phyloP scores from a whole-genome alignment of 2,113 vertebrate genomes.

The Lipotes vexillifer region DNA sequence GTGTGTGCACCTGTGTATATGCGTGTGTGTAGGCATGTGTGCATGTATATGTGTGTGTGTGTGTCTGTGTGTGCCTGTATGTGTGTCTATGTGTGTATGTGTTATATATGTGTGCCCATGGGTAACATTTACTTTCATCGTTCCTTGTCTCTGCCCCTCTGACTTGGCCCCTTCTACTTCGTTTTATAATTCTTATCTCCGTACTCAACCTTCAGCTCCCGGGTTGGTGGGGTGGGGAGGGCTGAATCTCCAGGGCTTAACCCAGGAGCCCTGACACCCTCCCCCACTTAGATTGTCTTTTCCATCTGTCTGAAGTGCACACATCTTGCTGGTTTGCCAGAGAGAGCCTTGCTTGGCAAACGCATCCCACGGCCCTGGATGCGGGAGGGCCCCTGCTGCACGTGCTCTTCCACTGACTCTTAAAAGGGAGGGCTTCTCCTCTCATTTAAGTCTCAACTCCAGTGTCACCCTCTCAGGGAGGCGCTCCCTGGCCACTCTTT shows the following conservation, averaged over 20 bases:
- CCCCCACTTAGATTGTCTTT: background rate
- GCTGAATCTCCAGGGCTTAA: background rate
- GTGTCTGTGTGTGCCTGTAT: accelerated
- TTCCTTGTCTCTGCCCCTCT: background rate
- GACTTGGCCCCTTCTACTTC: background rate
- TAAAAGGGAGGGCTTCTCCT: background rate
- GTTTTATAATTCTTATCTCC: background rate
- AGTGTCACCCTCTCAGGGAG: background rate
- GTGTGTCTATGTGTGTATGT: no score
- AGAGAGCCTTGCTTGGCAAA: background rate
- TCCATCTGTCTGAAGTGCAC: background rate
- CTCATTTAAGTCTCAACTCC: background rate
- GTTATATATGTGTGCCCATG: background rate
- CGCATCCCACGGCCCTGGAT: background rate
- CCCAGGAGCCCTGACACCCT: background rate
- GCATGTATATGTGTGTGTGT: background rate
- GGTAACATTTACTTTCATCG: accelerated
- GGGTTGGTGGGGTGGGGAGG: no score
- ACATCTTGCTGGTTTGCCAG: background rate
- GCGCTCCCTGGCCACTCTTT: background rate
- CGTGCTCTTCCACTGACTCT: accelerated
- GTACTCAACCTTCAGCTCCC: background rate
- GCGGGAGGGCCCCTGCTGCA: background rate
- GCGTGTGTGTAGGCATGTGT: background rate
- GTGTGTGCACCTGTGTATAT: no score